phyloP scores from a whole-genome alignment of 2,888 invertebrate species.

The Habrosyne pyritoides region DNA sequence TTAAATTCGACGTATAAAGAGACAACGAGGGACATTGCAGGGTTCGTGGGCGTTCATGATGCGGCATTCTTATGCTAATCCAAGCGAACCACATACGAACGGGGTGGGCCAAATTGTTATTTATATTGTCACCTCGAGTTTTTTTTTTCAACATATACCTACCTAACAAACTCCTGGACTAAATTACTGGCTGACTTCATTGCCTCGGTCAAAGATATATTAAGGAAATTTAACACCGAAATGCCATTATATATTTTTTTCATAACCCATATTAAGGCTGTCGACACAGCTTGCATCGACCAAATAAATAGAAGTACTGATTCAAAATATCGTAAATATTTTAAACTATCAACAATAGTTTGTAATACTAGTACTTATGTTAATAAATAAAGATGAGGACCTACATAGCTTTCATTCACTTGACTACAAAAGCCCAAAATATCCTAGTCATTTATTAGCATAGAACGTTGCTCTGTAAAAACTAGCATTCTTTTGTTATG shows the following conservation, averaged over 20 bases:
- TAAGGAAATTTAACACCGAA: conserved; percentile 14
- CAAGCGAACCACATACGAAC: conserved; percentile 73
- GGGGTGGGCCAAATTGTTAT: conserved; percentile 84
- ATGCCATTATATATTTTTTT: conserved; percentile 3
- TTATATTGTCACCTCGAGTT: conserved; percentile 81
- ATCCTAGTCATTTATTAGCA: conserved; percentile 15
- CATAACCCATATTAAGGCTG: not conserved
- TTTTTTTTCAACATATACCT: conserved; percentile 63
- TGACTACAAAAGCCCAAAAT: conserved; percentile 14
- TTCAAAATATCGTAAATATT: not conserved
- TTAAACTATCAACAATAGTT: too few relatives aligned
- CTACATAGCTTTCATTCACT: conserved; percentile 28
- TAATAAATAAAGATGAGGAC: not conserved
- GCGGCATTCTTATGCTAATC: conserved; percentile 83
- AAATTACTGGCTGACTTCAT: conserved; percentile 69
- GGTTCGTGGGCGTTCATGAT: conserved; percentile 74
- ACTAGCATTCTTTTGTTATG: conserved; percentile 49
- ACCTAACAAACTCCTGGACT: conserved; percentile 59
- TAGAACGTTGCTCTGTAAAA: conserved; percentile 31
- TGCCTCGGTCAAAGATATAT: conserved; percentile 27
- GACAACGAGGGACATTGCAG: conserved; percentile 73
- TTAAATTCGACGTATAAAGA: conserved; percentile 81
- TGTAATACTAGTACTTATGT: not conserved
- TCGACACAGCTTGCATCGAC: not conserved
- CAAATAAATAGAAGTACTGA: not conserved